Percentiles rank a stretch among this genome's conserved stretches.
These are phyloP conservation scores for Cephalopterus ornatus DNA, from an alignment of 2,113 vertebrate species.

Conservation along the genomic window DNA sequence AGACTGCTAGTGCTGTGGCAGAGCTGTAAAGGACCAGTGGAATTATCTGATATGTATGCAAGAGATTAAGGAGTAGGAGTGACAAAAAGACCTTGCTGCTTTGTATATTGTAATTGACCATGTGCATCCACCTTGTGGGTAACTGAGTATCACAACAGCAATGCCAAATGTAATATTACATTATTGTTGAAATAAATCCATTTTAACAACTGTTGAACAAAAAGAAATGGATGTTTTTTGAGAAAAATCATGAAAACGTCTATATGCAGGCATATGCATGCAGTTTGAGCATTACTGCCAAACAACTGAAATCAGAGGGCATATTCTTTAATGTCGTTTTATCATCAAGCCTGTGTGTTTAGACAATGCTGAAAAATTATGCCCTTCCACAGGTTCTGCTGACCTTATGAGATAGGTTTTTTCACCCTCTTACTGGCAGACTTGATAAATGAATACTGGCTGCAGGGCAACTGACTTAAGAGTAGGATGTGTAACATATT, in stretches of 20 bases:
- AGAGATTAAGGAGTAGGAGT: neutral
- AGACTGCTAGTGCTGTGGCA: neutral
- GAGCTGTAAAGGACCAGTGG: neutral
- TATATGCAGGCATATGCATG: neutral
- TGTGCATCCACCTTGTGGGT: accelerated
- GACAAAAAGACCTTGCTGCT: neutral
- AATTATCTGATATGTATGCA: neutral
- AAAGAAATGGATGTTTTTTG: neutral
- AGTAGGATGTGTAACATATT: neutral
- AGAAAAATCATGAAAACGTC: neutral
- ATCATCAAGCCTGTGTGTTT: neutral
- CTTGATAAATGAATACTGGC: neutral
- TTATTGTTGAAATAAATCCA: neutral
- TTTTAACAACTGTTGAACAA: neutral
- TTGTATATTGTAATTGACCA: neutral
- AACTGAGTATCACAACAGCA: neutral
- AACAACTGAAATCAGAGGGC: neutral
- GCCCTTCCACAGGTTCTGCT: neutral
- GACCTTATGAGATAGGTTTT: neutral
- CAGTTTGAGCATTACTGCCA: neutral
- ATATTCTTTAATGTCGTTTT: neutral
- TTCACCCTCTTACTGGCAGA: neutral
- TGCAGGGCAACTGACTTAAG: neutral
- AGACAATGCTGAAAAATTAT: neutral
- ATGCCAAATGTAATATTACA: neutral